A percentile compares a stretch with the other conserved stretches of the same genome.
Conservation (phyloP, 2,888 invertebrate species). For the Euphydryas editha region DNA sequence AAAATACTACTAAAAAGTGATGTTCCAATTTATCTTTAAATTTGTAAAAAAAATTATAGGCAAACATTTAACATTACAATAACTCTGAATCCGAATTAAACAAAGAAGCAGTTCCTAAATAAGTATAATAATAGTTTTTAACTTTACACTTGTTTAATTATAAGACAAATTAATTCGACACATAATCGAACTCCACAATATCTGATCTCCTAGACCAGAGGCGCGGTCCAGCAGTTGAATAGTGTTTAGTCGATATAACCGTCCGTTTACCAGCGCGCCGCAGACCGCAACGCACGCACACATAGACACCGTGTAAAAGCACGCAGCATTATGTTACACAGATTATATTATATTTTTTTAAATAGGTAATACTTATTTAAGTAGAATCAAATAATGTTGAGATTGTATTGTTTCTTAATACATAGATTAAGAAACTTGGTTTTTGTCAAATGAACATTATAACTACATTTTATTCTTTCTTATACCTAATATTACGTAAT, state of each 20-base stretch:
- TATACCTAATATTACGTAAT: too few species aligned
- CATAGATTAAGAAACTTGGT: neutral
- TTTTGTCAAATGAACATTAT: too few species aligned
- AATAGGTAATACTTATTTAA: neutral
- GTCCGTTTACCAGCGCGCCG: conserved; percentile 73
- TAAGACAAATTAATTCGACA: neutral
- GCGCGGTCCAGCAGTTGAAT: conserved; percentile 55
- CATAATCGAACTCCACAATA: neutral
- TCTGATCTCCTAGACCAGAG: neutral
- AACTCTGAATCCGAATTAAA: too few species aligned
- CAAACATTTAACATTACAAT: too few species aligned
- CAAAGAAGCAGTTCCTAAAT: too few species aligned
- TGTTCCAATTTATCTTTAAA: too few species aligned
- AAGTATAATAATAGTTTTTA: too few species aligned
- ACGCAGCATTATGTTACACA: conserved; percentile 37
- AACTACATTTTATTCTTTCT: too few species aligned
- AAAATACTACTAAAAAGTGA: too few species aligned
- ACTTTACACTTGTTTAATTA: too few species aligned
- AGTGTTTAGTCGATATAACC: conserved; percentile 76
- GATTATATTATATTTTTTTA: conserved; percentile 14
- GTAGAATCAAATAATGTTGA: neutral
- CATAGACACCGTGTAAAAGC: conserved; percentile 28
- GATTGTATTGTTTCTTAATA: neutral
- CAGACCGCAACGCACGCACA: conserved; percentile 63
- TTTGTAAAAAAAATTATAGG: too few species aligned